Base-by-base conservation (phyloP, 2,113 vertebrate genomes). In the Pollachius pollachius region DNA sequence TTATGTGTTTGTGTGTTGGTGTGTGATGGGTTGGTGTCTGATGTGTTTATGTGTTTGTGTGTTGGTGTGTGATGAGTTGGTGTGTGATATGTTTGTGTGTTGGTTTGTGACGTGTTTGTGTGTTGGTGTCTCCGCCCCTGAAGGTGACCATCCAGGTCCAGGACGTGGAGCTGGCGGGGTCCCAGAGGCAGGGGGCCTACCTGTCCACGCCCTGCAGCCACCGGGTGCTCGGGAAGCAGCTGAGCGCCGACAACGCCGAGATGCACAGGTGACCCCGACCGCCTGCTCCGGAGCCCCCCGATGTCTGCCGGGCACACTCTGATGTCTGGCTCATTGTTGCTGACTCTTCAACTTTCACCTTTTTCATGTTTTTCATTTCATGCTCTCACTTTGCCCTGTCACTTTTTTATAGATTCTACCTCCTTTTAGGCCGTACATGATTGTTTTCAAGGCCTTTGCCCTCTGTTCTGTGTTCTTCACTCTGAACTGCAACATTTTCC, bases 231-330 rank as follows among this genome's bases (percentile, higher is more conserved):
- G 97, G 96, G 84, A 99, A 99, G 92, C 97, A 99, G 89, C 93
- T 99, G 79, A 99, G 96, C 2, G 95, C 97, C 0, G 97, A 99
- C 92, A 97, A 95, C 23, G 97, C 97, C 0, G 97, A 99, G 84
- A 93, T 94, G 6, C 97, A 98, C 94, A 97, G 97, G 97, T 99
- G 79, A 91, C 75, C 62, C 67, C 65, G 19, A 12, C 27, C 75
- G 52, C 52, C 64, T 64, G 8, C 37, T 79, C 78, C 52, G 68
- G 59, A 61, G 16, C 41, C 72, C 60, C 63, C 67, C 25, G 64
- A 66, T 54, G 79, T 64, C 61, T 27, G 3, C 52, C 65, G 65
- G 69, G 69, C 54, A 34, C 17, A 52, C 34, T 62, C 13, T 5
- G 66, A 18, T 62, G 48, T 19, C 19, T 2, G 59, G 34, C 15